phyloP scores from a whole-genome alignment of 2,113 vertebrate species.

The Pyrgilauda ruficollis region DNA sequence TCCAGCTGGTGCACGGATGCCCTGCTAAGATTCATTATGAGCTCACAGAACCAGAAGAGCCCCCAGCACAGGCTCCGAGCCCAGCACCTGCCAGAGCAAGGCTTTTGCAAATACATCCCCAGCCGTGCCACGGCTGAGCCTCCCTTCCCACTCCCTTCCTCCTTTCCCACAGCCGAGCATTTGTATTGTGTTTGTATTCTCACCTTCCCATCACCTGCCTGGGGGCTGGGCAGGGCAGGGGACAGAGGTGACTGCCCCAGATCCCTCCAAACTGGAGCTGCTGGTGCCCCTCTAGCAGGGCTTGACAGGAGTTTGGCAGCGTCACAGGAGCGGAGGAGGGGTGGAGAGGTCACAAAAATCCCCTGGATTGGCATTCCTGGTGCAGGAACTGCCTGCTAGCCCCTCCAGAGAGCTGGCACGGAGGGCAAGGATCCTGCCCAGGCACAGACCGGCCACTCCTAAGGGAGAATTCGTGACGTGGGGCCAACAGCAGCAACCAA shows the following conservation, averaged over 20 bases:
- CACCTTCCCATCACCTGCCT: background rate
- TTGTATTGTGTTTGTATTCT: background rate
- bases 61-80: background rate
- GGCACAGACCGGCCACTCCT: background rate
- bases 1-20: background rate
- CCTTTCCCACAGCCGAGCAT: background rate
- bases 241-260: background rate
- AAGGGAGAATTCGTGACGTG: background rate
- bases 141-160: no score
- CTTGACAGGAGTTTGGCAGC: background rate
- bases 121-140: background rate
- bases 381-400: background rate
- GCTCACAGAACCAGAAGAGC: background rate
- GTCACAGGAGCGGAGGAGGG: fast-evolving
- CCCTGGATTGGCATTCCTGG: background rate
- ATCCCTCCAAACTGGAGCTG: background rate
- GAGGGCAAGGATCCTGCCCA: background rate
- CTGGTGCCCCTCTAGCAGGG: background rate
- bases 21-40: background rate
- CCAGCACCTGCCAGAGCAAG: background rate
- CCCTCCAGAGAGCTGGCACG: background rate
- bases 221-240: background rate
- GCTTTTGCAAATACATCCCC: background rate
- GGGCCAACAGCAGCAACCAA: background rate
- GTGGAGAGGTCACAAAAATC: background rate